These are phyloP conservation scores for Nestor notabilis DNA, from an alignment of 2,113 vertebrate genomes.

Conservation along the genomic window DNA sequence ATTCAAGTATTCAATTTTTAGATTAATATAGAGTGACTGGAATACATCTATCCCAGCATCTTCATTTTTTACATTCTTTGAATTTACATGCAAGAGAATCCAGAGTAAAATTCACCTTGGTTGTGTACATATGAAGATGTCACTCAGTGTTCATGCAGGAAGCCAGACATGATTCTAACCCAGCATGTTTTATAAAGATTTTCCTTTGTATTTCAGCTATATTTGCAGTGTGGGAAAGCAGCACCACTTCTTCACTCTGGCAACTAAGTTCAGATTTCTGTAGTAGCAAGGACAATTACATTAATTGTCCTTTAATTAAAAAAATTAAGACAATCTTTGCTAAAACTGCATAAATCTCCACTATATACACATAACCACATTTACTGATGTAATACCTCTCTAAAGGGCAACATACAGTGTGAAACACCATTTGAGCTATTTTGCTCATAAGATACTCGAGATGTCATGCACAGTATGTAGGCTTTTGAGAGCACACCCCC, in stretches of 20 bases:
- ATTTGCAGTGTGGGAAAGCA: background rate
- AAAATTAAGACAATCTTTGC: background rate
- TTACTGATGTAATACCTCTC: background rate
- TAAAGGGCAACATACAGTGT: background rate
- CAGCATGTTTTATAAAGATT: background rate
- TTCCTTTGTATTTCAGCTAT: background rate
- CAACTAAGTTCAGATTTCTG: background rate
- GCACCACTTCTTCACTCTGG: background rate
- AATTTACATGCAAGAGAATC: background rate
- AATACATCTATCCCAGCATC: background rate
- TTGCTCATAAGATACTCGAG: background rate
- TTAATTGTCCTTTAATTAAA: background rate
- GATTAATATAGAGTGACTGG: background rate
- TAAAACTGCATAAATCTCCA: background rate
- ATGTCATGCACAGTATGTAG: rapidly evolving
- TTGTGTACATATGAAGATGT: background rate
- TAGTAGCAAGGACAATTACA: background rate
- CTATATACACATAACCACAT: background rate
- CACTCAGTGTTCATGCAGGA: background rate
- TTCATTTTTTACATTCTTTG: background rate
- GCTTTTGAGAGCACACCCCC: background rate
- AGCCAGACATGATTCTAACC: background rate
- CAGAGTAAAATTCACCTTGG: background rate
- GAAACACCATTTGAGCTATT: background rate
- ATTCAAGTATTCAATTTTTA: background rate